Conservation (phyloP, 2,113 vertebrate genomes). For the Ornithorhynchus anatinus region DNA sequence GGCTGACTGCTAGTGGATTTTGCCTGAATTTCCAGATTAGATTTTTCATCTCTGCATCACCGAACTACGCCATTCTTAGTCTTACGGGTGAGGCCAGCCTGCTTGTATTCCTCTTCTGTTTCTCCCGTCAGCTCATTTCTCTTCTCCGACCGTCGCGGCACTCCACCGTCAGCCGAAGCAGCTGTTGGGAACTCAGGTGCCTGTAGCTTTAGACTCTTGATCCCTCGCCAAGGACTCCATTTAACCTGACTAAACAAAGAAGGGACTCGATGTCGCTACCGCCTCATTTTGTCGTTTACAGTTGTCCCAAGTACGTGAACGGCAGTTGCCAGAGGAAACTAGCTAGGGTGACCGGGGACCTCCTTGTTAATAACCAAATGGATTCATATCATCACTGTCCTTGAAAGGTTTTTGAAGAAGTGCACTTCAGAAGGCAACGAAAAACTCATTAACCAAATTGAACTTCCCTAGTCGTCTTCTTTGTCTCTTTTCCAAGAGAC, state of each 20-base stretch:
- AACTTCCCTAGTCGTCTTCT: slow-evolving; percentile 32
- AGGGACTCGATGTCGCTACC: slow-evolving; percentile 23
- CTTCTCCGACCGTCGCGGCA: not conserved
- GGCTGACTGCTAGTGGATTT: accelerated
- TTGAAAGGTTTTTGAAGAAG: slow-evolving; percentile 39
- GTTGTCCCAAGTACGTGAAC: slow-evolving; percentile 37
- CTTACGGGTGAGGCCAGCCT: too few relatives aligned
- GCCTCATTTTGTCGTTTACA: slow-evolving; percentile 50
- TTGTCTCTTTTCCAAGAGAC: slow-evolving; percentile 44
- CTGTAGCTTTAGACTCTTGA: slow-evolving; percentile 35
- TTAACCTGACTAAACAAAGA: slow-evolving; percentile 31
- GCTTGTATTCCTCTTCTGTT: too few relatives aligned
- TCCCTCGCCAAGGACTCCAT: slow-evolving; percentile 25
- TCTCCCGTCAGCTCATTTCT: too few relatives aligned
- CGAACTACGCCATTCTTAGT: too few relatives aligned
- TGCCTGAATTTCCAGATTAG: too few relatives aligned
- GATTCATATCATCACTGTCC: slow-evolving; percentile 35
- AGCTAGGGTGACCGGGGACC: slow-evolving; percentile 21
- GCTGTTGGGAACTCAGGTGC: not conserved
- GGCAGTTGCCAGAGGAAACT: slow-evolving; percentile 47
- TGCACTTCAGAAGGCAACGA: slow-evolving; percentile 37
- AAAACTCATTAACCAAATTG: slow-evolving; percentile 55
- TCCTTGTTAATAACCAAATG: too few relatives aligned
- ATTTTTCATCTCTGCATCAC: too few relatives aligned
- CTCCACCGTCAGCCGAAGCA: slow-evolving; percentile 40